phyloP scores from a whole-genome alignment of 2,797 vertebrate species.

The Austrolebias charrua region DNA sequence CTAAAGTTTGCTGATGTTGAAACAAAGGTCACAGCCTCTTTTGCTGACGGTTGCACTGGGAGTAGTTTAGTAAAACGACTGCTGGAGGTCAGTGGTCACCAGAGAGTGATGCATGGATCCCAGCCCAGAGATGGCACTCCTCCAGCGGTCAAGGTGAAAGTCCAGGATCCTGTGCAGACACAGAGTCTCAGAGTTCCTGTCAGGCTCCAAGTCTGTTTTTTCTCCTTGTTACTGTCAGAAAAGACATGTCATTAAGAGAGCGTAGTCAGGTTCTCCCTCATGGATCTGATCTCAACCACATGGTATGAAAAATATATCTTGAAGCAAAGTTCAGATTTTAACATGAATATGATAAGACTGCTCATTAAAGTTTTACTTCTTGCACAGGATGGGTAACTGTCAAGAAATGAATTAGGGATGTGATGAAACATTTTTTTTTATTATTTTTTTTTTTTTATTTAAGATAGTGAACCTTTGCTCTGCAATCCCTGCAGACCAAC shows the following conservation, averaged over 20 bases:
- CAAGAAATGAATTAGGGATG: constrained; percentile 32
- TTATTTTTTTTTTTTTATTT: background rate
- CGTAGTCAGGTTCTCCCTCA: constrained; percentile 7
- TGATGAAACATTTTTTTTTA: constrained; percentile 19
- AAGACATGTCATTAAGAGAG: constrained; percentile 10
- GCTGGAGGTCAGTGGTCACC: constrained; percentile 65
- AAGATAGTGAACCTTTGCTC: no score
- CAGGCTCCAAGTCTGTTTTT: constrained; percentile 5
- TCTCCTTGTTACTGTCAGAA: constrained; percentile 15
- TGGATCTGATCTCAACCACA: constrained; percentile 1
- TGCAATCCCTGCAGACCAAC: background rate
- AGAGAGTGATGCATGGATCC: constrained; percentile 67
- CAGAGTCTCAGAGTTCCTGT: constrained; percentile 41
- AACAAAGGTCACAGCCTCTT: constrained; percentile 56
- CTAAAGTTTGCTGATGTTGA: constrained; percentile 58
- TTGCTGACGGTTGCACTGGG: constrained; percentile 56
- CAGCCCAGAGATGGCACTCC: constrained; percentile 59
- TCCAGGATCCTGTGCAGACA: constrained; percentile 49
- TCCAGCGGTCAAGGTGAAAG: constrained; percentile 76
- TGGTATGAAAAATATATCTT: constrained; percentile 8
- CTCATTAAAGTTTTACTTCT: constrained; percentile 44
- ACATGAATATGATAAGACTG: constrained; percentile 35
- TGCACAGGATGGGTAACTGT: constrained; percentile 34
- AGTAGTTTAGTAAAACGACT: constrained; percentile 63
- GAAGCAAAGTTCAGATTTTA: constrained; percentile 26